Evolutionary conservation across 1,140 invertebrate species (phyloP), one percentile per base, ranked within the genome.

Genomic region (Probaryconus sp.): DNA sequence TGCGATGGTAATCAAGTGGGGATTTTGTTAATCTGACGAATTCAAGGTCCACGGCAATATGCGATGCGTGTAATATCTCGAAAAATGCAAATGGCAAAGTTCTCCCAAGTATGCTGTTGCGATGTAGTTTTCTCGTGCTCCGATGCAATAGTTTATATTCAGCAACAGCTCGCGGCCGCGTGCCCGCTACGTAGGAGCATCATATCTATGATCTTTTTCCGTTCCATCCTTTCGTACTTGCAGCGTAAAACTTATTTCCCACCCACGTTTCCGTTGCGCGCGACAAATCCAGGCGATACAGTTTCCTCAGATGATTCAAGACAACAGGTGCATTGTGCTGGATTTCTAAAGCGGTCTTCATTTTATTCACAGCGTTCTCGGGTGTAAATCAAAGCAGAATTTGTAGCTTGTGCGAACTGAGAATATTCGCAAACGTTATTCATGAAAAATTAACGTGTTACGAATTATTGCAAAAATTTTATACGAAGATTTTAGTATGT

Each of bases 211-310:
- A n/a, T n/a, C n/a, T n/a, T n/a, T n/a, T n/a, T n/a, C n/a, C n/a
- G n/a, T n/a, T n/a, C n/a, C n/a, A n/a, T n/a, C n/a, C n/a, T n/a
- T n/a, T n/a, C n/a, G n/a, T n/a, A n/a, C n/a, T n/a, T n/a, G n/a
- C n/a, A n/a, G n/a, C n/a, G 71, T 58, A 73, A 79, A 80, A 76
- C 69, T 74, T 65, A 77, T 76, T 77, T 76, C 67, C 79, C 72
- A 70, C 71, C 79, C 69, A 79, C 75, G 75, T 67, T 77, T 80
- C 56, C 64, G 65, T 53, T 71, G 56, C 38, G 55, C 51, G 71
- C 75, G 79, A 80, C 79, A 80, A 79, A 80, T 80, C 53, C 50
- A 37, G 43, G 42, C 51, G 45, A 75, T 75, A 63, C 48, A 43
- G 14, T 63, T 70, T 68, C 61, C 63, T 28, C 71, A n/a, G 20